Base-by-base conservation (phyloP, 2,888 invertebrate species). In the Sialis fuliginosa region DNA sequence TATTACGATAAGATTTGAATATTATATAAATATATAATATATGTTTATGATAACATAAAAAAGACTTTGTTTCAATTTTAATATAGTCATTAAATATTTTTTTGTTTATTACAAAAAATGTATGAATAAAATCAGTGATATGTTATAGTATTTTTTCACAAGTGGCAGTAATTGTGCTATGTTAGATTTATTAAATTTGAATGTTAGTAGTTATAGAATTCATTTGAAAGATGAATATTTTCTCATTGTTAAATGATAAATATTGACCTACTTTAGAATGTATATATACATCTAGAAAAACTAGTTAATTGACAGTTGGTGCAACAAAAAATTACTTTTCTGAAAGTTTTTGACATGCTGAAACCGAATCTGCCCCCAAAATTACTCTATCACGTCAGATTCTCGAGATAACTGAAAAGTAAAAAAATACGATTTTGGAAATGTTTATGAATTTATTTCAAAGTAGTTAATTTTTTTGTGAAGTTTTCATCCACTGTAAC, bases 111-210 rank as follows among this genome's bases (percentile, higher is more conserved):
- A 12, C 37, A 39, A 45, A 13, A 10, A 45, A 13, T 8, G 32
- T 42, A 47, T 50, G 45, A 45, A 44, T 46, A 54, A 54, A 57
- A 60, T 57, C 60, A 62, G 64, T 64, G 64, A 64, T 63, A 63
- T 63, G 58, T 58, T 62, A 57, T 60, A 63, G 62, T 62, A 62
- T 63, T 63, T 60, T 58, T 59, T 57, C 60, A 57, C 59, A 50
- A 50, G 52, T 48, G 39, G 42, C 47, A 47, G 30, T 33, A 31
- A 31, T 43, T 43, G 22, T 42, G 13, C 10, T 39, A 10, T 39
- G 12, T 39, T 13, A 7, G 6, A 39, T 12, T 39, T 12, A 39
- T 12, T 39, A 9, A 9, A 12, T 39, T 13, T 8, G 39, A 39
- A 39, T 9, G n/a, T 35, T 35, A 39, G 12, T 39, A 10, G 39